These are phyloP conservation scores for Terebella lapidaria DNA, from an alignment of 2,888 invertebrate species.

Conservation along the genomic window DNA sequence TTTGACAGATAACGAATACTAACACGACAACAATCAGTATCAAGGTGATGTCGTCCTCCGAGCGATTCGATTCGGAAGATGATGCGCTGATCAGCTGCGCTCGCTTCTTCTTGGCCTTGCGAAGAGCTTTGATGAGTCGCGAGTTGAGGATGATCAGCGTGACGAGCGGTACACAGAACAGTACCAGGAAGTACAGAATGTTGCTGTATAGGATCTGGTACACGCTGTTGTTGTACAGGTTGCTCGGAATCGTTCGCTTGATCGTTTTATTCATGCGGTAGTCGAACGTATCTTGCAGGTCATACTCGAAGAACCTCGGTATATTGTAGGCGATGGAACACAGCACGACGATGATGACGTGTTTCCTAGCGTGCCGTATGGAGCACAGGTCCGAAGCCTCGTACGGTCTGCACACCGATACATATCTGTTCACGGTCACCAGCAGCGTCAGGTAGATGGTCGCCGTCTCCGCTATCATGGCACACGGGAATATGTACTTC, in stretches of 20 bases:
- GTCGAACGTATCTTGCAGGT: slow-evolving; percentile 7
- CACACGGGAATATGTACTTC: slow-evolving; percentile 23
- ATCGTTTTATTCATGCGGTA: not conserved
- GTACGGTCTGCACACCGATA: slow-evolving; percentile 25
- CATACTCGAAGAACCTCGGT: slow-evolving; percentile 28
- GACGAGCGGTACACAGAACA: slow-evolving; percentile 27
- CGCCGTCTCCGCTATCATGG: slow-evolving; percentile 22
- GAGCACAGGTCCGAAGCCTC: slow-evolving; percentile 25
- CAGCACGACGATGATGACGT: slow-evolving; percentile 21
- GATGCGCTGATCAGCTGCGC: slow-evolving; percentile 17
- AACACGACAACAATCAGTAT: slow-evolving; percentile 29
- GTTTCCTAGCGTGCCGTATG: slow-evolving; percentile 19
- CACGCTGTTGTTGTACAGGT: slow-evolving; percentile 13
- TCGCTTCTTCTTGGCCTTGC: slow-evolving; percentile 23
- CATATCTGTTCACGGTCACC: slow-evolving; percentile 26
- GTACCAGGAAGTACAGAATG: slow-evolving; percentile 24
- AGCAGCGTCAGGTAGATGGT: slow-evolving; percentile 28
- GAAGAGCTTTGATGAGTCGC: slow-evolving; percentile 24
- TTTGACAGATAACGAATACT: slow-evolving; percentile 28
- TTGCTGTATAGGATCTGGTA: slow-evolving; percentile 26
- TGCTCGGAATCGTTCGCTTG: not conserved
- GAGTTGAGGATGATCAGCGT: slow-evolving; percentile 25
- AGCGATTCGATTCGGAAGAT: slow-evolving; percentile 7
- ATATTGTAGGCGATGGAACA: slow-evolving; percentile 24
- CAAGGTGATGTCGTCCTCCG: slow-evolving; percentile 31